Evolutionary conservation across 2,797 vertebrate species (phyloP).

Genomic region (Atherinosoma microstoma): DNA sequence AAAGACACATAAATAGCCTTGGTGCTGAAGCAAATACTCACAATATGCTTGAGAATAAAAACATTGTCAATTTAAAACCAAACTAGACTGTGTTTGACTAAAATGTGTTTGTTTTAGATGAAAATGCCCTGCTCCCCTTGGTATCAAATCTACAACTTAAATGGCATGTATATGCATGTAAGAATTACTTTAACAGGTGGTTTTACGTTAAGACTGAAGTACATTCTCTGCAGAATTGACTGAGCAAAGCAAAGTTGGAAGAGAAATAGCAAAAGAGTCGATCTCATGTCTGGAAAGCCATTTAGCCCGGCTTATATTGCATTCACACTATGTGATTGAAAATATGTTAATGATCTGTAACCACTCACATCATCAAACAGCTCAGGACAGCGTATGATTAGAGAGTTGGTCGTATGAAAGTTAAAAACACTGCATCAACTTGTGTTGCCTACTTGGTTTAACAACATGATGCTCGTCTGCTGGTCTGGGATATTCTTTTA

Average conservation of each 20-base stretch:
- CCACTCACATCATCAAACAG: slow-evolving; percentile 22
- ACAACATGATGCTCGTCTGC: neutral
- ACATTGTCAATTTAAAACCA: neutral
- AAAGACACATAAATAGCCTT: neutral
- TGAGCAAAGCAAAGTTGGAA: slow-evolving; percentile 1
- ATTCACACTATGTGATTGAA: slow-evolving; percentile 26
- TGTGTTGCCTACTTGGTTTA: neutral
- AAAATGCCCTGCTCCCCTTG: neutral
- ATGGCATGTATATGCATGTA: neutral
- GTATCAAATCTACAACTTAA: neutral
- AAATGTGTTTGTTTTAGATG: neutral
- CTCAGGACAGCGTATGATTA: slow-evolving; percentile 2
- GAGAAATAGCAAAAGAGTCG: slow-evolving; percentile 1
- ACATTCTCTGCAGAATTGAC: neutral
- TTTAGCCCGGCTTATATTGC: slow-evolving; percentile 7
- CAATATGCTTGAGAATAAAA: neutral
- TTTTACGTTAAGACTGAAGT: neutral
- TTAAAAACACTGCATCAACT: slow-evolving; percentile 17
- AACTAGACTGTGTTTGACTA: slow-evolving; percentile 1
- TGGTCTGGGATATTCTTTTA: neutral
- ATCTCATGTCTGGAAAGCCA: slow-evolving; percentile 16
- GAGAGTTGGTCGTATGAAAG: slow-evolving; percentile 1
- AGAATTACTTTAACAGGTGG: neutral
- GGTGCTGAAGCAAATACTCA: neutral
- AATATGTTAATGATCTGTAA: slow-evolving; percentile 32